Percentiles rank a stretch among this genome's conserved stretches.
Conservation (phyloP, 1,140 invertebrate genomes). For the Caenorhabditis briggsae region DNA sequence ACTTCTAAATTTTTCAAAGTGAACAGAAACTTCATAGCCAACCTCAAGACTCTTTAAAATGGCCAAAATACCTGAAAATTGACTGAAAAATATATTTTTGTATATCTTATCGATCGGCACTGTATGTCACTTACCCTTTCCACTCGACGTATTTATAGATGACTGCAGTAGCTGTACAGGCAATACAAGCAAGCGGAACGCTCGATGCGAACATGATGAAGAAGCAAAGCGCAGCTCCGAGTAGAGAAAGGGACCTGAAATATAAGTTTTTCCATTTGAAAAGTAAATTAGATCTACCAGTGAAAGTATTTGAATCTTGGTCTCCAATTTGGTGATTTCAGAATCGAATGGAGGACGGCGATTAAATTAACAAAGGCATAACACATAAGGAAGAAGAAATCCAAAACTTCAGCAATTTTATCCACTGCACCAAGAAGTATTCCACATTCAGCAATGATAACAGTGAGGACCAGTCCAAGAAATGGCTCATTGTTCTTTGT, state of each 20-base stretch:
- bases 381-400: constrained; percentile 96
- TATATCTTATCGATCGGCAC: too few relatives aligned
- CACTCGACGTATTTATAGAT: constrained; percentile 99
- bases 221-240: constrained; percentile 92
- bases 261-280: too few relatives aligned
- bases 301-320: constrained; percentile 98
- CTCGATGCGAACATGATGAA: constrained; percentile 99
- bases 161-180: constrained; percentile 92
- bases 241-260: constrained; percentile 91
- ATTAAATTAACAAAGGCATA: constrained; percentile 99
- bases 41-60: too few relatives aligned
- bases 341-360: constrained; percentile 93
- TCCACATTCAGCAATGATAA: constrained; percentile 92
- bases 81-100: too few relatives aligned
- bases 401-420: constrained; percentile 76
- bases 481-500: constrained; percentile 96
- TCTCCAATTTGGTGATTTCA: constrained; percentile 95
- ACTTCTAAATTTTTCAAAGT: too few relatives aligned
- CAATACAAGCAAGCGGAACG: constrained; percentile 95
- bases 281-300: too few relatives aligned
- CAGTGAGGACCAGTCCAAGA: constrained; percentile 83
- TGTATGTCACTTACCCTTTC: constrained; percentile 84
- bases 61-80: too few relatives aligned
- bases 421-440: constrained; percentile 85
- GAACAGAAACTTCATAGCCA: too few relatives aligned